A percentile compares a stretch with the other conserved stretches of the same genome.
Evolutionary conservation across 2,797 vertebrate genomes (phyloP).

Genomic region (Alcedo atthis): DNA sequence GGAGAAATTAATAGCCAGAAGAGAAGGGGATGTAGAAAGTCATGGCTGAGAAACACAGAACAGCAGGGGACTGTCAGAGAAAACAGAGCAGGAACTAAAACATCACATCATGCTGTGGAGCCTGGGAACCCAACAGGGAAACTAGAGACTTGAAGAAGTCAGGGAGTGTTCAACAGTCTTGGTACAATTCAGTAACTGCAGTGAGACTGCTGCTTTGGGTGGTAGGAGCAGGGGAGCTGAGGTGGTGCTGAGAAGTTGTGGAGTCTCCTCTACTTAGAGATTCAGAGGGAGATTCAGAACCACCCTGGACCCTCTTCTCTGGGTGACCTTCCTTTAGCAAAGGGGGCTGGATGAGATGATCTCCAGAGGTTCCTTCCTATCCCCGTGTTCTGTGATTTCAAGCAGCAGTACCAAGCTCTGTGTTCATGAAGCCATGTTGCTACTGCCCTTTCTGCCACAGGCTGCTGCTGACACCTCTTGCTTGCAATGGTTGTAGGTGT

Average conservation of each 20-base stretch:
- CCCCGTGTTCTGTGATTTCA: background rate
- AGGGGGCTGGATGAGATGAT: background rate
- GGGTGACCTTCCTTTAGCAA: background rate
- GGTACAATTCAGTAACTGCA: background rate
- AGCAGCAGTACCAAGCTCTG: background rate
- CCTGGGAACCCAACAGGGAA: background rate
- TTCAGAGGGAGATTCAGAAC: background rate
- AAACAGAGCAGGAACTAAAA: background rate
- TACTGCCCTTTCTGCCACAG: background rate
- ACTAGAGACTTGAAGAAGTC: background rate
- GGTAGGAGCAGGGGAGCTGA: background rate
- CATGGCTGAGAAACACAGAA: background rate
- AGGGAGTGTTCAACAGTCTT: background rate
- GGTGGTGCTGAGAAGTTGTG: background rate
- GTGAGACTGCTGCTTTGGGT: background rate
- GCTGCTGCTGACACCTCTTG: background rate
- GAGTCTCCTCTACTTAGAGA: background rate
- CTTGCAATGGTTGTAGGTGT: slow-evolving; percentile 78
- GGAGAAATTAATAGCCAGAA: background rate
- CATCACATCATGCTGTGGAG: accelerated
- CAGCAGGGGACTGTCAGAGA: background rate
- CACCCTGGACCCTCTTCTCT: background rate
- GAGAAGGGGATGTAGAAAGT: background rate
- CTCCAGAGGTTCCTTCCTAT: background rate
- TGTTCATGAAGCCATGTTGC: accelerated